Percentiles rank a stretch among this genome's conserved stretches.
phyloP scores from a whole-genome alignment of 2,113 vertebrate genomes.

The Cnemophilus loriae region DNA sequence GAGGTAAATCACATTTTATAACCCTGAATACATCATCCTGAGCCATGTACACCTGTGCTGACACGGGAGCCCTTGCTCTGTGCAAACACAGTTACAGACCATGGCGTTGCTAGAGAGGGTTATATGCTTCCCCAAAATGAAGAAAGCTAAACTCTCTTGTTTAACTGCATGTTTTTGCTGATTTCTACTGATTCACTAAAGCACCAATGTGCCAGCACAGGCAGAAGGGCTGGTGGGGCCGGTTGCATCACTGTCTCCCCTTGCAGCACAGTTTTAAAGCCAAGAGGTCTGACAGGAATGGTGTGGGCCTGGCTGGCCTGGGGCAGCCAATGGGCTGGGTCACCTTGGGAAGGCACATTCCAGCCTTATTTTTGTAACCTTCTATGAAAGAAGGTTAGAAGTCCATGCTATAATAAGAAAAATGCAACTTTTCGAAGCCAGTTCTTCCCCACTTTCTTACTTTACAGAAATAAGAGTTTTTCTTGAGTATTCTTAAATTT shows the following conservation, averaged over 20 bases:
- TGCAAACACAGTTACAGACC: not conserved
- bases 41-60: not conserved
- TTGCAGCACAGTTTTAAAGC: not conserved
- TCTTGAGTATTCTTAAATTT: not conserved
- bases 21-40: not conserved
- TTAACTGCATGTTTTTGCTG: conserved; percentile 9
- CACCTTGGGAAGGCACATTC: not conserved
- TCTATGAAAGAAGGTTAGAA: not conserved
- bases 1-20: not conserved
- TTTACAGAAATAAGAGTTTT: not conserved
- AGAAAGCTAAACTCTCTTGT: not conserved
- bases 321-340: not conserved
- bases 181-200: not conserved
- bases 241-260: not conserved
- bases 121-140: not conserved
- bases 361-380: not conserved
- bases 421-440: not conserved
- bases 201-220: not conserved
- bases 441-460: not conserved
- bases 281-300: not conserved
- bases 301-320: not conserved
- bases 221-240: not conserved
- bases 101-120: not conserved
- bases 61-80: not conserved
- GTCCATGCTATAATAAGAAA: not conserved